Percentiles rank a stretch among this genome's conserved stretches.
These are phyloP conservation scores for Drosophila sordidula DNA, from an alignment of 2,888 invertebrate genomes.

Conservation along the genomic window DNA sequence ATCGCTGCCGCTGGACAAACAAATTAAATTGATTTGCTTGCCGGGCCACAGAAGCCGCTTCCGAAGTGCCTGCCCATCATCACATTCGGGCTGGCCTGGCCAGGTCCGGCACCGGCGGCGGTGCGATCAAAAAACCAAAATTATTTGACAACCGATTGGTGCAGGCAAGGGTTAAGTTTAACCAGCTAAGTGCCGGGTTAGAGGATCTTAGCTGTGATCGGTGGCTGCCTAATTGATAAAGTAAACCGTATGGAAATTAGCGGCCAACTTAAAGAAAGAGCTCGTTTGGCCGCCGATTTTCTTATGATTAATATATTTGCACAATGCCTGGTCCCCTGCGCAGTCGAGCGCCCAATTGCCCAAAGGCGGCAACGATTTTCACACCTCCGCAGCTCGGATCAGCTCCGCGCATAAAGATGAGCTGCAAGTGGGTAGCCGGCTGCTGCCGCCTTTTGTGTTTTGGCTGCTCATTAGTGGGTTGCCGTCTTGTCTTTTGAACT, in stretches of 20 bases:
- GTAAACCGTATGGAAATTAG: constrained; percentile 73
- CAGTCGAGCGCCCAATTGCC: constrained; percentile 66
- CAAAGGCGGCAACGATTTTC: constrained; percentile 71
- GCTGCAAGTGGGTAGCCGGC: constrained; percentile 15
- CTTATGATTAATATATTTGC: constrained; percentile 78
- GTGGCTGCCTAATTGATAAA: constrained; percentile 69
- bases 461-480: constrained; percentile 67
- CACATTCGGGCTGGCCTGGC: constrained; percentile 23
- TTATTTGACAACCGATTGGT: constrained; percentile 66
- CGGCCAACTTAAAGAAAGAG: constrained; percentile 60
- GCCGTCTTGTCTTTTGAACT: constrained; percentile 59
- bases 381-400: constrained; percentile 52
- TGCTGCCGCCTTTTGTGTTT: constrained; percentile 35
- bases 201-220: constrained; percentile 41
- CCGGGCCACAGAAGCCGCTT: constrained; percentile 77
- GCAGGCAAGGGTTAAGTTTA: constrained; percentile 12
- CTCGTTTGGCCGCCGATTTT: constrained; percentile 56
- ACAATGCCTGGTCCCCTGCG: constrained; percentile 34
- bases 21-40: constrained; percentile 75
- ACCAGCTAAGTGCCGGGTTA: constrained; percentile 36
- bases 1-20: constrained; percentile 73
- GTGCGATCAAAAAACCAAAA: constrained; percentile 61
- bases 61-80: constrained; percentile 63
- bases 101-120: constrained; percentile 37
- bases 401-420: constrained; percentile 12